phyloP scores from a whole-genome alignment of 1,140 invertebrate species.

The Pollicipes pollicipes region DNA sequence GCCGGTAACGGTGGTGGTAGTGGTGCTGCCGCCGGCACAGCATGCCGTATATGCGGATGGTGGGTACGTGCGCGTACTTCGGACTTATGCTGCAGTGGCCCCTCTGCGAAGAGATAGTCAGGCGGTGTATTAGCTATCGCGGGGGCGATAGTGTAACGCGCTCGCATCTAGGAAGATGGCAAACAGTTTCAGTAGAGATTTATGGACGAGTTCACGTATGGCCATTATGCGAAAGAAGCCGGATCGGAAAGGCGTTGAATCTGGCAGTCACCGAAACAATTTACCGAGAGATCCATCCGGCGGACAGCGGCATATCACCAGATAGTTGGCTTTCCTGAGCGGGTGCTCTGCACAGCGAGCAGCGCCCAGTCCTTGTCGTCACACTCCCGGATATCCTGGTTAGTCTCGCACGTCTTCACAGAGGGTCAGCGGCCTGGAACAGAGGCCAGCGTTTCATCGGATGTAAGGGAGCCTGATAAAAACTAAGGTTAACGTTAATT shows the following conservation, averaged over 20 bases:
- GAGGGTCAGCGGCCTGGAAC: slow-evolving; percentile 58
- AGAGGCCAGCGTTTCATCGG: no score
- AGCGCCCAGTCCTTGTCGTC: slow-evolving; percentile 68
- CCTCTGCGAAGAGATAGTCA: slow-evolving; percentile 50
- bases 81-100: slow-evolving; percentile 80
- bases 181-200: no score
- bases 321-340: slow-evolving; percentile 82
- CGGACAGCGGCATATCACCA: slow-evolving; percentile 80
- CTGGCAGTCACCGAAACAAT: no score
- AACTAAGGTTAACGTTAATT: no score
- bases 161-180: no score
- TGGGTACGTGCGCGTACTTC: slow-evolving; percentile 77
- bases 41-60: slow-evolving; percentile 82
- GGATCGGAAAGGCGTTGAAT: no score
- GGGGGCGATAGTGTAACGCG: no score
- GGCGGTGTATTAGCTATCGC: no score
- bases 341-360: slow-evolving; percentile 70
- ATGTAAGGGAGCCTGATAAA: no score
- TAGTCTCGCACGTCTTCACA: slow-evolving; percentile 81
- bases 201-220: no score
- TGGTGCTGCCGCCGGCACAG: slow-evolving; percentile 39
- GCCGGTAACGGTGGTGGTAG: background rate
- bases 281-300: slow-evolving; percentile 61
- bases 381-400: slow-evolving; percentile 70
- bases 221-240: no score